phyloP scores from a whole-genome alignment of 1,140 invertebrate species.

The Diploscapter pachys region DNA sequence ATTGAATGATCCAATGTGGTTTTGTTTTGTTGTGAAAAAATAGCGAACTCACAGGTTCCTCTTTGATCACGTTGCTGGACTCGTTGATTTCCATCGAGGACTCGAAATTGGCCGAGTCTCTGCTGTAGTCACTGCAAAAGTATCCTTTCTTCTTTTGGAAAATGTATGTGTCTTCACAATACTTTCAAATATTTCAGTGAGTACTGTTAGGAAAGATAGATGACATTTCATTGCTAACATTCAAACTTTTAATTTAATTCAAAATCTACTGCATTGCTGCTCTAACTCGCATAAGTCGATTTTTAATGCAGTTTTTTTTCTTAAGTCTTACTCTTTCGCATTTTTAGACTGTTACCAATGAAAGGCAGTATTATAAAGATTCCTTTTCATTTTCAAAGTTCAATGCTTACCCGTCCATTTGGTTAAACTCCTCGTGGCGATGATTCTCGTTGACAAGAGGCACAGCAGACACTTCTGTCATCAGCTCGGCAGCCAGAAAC shows the following conservation, averaged over 20 bases:
- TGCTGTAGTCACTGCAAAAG: slow-evolving; percentile 18
- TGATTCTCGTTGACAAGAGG: slow-evolving; percentile 7
- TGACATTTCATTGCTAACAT: no score
- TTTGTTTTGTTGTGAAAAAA: not conserved
- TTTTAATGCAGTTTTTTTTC: no score
- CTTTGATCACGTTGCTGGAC: not conserved
- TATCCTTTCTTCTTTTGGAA: not conserved
- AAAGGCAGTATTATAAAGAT: no score
- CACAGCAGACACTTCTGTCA: not conserved
- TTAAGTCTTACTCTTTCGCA: no score
- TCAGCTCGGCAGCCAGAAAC: slow-evolving; percentile 12
- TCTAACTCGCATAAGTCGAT: no score
- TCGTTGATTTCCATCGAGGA: slow-evolving; percentile 1
- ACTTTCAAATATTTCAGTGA: not conserved
- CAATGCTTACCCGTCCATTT: no score
- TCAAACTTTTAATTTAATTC: no score
- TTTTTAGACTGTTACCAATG: no score
- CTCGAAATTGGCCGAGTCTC: not conserved
- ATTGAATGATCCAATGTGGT: not conserved
- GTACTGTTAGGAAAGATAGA: no score
- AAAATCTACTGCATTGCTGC: no score
- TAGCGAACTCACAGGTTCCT: not conserved
- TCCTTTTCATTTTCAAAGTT: no score
- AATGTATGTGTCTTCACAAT: slow-evolving; percentile 7
- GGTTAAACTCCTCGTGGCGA: no score